A percentile compares a stretch with the other conserved stretches of the same genome.
Evolutionary conservation across 1,140 invertebrate species (phyloP).

Genomic region (Atopsyche davidsoni): DNA sequence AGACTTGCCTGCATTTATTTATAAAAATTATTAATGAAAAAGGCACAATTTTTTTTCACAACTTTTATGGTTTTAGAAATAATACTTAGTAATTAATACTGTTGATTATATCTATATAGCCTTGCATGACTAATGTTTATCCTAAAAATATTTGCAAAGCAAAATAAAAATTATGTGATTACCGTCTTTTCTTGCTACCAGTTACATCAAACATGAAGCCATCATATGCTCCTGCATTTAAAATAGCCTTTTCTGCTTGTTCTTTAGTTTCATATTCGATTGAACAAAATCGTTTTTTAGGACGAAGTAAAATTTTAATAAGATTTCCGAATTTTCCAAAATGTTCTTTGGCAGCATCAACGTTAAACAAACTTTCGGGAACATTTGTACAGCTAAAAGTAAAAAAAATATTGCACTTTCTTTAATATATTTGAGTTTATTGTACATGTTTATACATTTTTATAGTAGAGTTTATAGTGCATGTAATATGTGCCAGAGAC

Average conservation of each 20-base stretch:
- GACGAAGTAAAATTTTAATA: slow-evolving; percentile 53
- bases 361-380: slow-evolving; percentile 54
- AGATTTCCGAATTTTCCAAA: slow-evolving; percentile 60
- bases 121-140: slow-evolving; percentile 34
- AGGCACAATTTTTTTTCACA: no score
- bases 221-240: slow-evolving; percentile 53
- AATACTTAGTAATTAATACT: neutral
- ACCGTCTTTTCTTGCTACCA: slow-evolving; percentile 42
- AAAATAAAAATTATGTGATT: no score
- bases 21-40: no score
- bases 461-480: neutral
- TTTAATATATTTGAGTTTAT: neutral
- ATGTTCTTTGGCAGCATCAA: slow-evolving; percentile 56
- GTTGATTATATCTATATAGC: slow-evolving; percentile 27
- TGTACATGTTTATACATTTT: slow-evolving; percentile 6
- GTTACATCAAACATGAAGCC: slow-evolving; percentile 56
- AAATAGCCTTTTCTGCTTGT: slow-evolving; percentile 51
- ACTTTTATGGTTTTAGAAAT: no score
- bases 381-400: slow-evolving; percentile 54
- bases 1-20: no score
- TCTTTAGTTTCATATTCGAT: slow-evolving; percentile 55
- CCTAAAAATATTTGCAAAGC: slow-evolving; percentile 27
- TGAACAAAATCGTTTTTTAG: slow-evolving; percentile 52
- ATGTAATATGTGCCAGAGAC: neutral
- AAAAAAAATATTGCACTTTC: slow-evolving; percentile 7